Conservation (phyloP, 2,113 vertebrate genomes). For the Microtus pennsylvanicus region DNA sequence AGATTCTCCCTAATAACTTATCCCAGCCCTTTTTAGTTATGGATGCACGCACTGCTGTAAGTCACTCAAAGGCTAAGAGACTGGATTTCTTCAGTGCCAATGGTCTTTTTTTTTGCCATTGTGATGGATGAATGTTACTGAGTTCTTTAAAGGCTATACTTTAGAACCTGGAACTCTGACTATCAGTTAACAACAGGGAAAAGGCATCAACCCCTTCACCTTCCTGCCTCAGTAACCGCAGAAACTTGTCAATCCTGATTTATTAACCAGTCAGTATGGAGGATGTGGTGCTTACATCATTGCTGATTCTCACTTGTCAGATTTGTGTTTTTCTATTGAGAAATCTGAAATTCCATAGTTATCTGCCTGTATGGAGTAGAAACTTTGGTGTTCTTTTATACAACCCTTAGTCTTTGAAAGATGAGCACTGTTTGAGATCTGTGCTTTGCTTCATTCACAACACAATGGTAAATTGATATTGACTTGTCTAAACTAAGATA, state of each 20-base stretch:
- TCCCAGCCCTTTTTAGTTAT: background rate
- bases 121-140: constrained; percentile 60
- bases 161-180: constrained; percentile 74
- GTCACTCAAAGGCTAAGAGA: background rate
- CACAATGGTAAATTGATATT: constrained; percentile 58
- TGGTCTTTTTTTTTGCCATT: constrained; percentile 48
- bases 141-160: constrained; percentile 74
- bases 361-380: constrained; percentile 74
- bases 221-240: constrained; percentile 57
- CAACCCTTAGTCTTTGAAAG: constrained; percentile 72
- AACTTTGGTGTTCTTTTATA: constrained; percentile 64
- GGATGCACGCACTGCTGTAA: background rate
- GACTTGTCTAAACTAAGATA: constrained; percentile 59
- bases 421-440: constrained; percentile 39
- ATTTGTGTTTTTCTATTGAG: constrained; percentile 54
- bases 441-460: constrained; percentile 72
- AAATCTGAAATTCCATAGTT: constrained; percentile 58
- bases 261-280: constrained; percentile 76
- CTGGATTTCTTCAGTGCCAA: background rate
- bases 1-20: background rate
- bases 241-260: constrained; percentile 73
- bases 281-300: constrained; percentile 49
- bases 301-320: constrained; percentile 62
- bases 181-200: constrained; percentile 67
- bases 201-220: constrained; percentile 60